These are phyloP conservation scores for Tyria jacobaeae DNA, from an alignment of 2,888 invertebrate genomes.

Conservation along the genomic window DNA sequence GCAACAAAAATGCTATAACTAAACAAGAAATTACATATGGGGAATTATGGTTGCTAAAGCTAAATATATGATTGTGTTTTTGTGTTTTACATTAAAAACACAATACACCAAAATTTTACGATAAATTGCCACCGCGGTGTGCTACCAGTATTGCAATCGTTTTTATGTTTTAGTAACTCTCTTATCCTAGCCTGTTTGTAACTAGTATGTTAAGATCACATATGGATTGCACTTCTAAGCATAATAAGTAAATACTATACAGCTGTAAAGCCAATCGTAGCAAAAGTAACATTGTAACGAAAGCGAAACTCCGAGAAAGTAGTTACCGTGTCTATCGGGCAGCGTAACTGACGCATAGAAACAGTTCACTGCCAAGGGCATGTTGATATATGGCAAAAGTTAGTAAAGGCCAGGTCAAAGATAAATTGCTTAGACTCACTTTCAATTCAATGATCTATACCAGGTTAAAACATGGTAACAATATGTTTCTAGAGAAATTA, in stretches of 20 bases:
- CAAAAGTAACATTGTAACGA: conserved; percentile 28
- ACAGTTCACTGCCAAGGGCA: conserved; percentile 52
- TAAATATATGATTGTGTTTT: too few relatives aligned
- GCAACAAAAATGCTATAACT: background rate
- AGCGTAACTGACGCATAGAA: conserved; percentile 16
- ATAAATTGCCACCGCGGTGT: too few relatives aligned
- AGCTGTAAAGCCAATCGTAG: background rate
- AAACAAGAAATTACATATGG: too few relatives aligned
- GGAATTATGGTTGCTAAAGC: too few relatives aligned
- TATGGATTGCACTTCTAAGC: too few relatives aligned
- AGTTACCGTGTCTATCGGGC: conserved; percentile 41
- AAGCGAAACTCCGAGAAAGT: conserved; percentile 58
- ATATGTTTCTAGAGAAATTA: background rate
- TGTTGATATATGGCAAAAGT: conserved; percentile 11
- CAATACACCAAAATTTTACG: too few relatives aligned
- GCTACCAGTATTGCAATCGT: too few relatives aligned
- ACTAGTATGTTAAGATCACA: too few relatives aligned
- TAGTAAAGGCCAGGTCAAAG: conserved; percentile 17
- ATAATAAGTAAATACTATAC: too few relatives aligned
- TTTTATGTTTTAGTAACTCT: too few relatives aligned
- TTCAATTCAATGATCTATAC: conserved; percentile 32
- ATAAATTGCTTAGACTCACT: conserved; percentile 23
- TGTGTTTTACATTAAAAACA: too few relatives aligned
- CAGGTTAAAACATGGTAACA: background rate
- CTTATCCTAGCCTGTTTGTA: too few relatives aligned